Percentiles rank a stretch among this genome's conserved stretches.
Conservation (phyloP, 2,888 invertebrate genomes). For the Euzophera pinguis region DNA sequence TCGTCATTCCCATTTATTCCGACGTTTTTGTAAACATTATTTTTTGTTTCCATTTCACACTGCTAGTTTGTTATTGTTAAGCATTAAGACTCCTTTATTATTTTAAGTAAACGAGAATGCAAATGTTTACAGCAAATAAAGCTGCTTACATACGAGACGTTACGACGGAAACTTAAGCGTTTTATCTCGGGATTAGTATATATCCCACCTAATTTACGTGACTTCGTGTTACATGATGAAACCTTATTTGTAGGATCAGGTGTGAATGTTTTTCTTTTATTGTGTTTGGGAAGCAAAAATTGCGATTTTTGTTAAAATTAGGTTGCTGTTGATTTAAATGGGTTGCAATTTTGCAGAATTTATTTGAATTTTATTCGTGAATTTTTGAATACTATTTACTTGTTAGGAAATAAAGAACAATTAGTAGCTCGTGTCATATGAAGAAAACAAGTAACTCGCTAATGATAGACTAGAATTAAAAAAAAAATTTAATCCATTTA, state of each 20-base stretch:
- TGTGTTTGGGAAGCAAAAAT: constrained; percentile 5
- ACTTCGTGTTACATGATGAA: constrained; percentile 61
- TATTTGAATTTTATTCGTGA: too few species aligned
- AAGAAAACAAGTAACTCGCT: too few species aligned
- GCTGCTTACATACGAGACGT: constrained; percentile 62
- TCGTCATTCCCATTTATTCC: constrained; percentile 10
- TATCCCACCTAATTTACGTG: constrained; percentile 71
- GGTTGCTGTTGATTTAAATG: neutral
- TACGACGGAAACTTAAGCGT: constrained; percentile 61
- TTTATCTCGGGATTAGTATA: constrained; percentile 71
- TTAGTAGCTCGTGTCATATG: too few species aligned
- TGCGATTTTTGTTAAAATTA: neutral
- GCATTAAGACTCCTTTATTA: constrained; percentile 41
- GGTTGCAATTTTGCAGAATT: too few species aligned
- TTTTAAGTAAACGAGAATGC: constrained; percentile 48
- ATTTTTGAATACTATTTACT: too few species aligned
- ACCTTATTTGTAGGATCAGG: constrained; percentile 59
- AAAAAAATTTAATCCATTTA: too few species aligned
- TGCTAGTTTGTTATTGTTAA: constrained; percentile 19
- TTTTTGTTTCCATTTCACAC: constrained; percentile 4
- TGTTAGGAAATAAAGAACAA: too few species aligned
- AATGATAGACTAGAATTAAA: too few species aligned
- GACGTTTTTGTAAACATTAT: neutral
- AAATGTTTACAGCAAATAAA: constrained; percentile 65
- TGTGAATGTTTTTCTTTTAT: constrained; percentile 33